Conservation (phyloP, 53 echinoderm and acorn worm species). For the Hippasteria phrygiana region DNA sequence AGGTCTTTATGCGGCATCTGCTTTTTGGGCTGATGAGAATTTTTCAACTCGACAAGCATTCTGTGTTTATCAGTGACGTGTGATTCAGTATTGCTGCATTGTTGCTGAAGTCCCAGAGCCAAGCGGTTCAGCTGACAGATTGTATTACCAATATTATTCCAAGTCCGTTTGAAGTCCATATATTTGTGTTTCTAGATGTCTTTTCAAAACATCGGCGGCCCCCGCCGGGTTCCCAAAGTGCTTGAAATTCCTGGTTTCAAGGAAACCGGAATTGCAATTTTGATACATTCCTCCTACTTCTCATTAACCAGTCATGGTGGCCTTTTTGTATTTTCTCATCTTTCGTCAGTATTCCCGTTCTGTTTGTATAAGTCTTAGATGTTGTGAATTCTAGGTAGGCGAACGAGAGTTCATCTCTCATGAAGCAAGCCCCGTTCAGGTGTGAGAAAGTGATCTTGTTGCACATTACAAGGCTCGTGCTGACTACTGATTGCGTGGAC, state of each 20-base stretch:
- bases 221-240: neutral
- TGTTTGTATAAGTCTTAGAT: neutral
- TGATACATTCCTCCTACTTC: neutral
- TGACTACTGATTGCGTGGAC: neutral
- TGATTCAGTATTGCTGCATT: neutral
- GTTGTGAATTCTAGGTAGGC: neutral
- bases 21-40: too few relatives aligned
- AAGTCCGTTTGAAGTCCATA: neutral
- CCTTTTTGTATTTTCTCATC: neutral
- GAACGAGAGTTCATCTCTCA: neutral
- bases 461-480: neutral
- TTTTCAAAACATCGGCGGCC: neutral
- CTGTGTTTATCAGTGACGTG: too few relatives aligned
- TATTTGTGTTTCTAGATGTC: slow-evolving; percentile 6
- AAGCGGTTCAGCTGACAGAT: neutral
- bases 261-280: neutral
- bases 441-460: neutral
- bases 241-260: neutral
- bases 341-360: neutral
- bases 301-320: neutral
- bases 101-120: neutral
- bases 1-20: too few relatives aligned
- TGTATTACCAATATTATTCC: neutral
- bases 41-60: too few relatives aligned
- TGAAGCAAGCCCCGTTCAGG: neutral